A percentile compares a stretch with the other conserved stretches of the same genome.
phyloP scores from a whole-genome alignment of 2,888 invertebrate species.

The Mamestra brassicae region DNA sequence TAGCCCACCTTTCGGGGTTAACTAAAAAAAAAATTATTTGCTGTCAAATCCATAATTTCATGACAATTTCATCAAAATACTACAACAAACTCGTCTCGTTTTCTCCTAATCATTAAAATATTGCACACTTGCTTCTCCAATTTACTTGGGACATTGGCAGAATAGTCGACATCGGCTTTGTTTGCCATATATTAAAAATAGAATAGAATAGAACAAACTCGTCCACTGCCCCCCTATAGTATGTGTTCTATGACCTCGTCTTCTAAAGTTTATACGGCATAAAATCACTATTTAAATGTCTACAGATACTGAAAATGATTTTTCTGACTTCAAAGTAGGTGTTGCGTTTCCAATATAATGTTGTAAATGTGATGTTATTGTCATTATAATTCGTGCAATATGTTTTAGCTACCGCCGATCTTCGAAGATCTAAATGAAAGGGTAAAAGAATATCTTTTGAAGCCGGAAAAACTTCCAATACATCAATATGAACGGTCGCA shows the following conservation, averaged over 20 bases:
- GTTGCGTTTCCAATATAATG: background rate
- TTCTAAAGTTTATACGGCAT: background rate
- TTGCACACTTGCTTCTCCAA: no score
- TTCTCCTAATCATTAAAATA: no score
- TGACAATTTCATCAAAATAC: slow-evolving; percentile 33
- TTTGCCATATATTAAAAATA: no score
- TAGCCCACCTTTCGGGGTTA: no score
- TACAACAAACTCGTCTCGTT: slow-evolving; percentile 29
- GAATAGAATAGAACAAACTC: no score
- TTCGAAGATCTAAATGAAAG: slow-evolving; percentile 92
- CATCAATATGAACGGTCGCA: slow-evolving; percentile 93
- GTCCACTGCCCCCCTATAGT: no score
- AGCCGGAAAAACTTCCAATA: slow-evolving; percentile 93
- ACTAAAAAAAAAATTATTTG: background rate
- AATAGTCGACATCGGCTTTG: no score
- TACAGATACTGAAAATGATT: slow-evolving; percentile 73
- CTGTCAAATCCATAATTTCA: slow-evolving; percentile 5
- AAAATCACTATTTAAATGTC: slow-evolving; percentile 70
- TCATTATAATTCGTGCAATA: slow-evolving; percentile 43
- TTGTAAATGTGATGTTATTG: background rate
- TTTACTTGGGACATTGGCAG: no score
- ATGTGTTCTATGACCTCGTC: slow-evolving; percentile 9
- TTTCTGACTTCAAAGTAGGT: slow-evolving; percentile 78
- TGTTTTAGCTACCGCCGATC: slow-evolving; percentile 91
- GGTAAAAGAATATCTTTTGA: slow-evolving; percentile 92